phyloP scores from a whole-genome alignment of 2,113 vertebrate genomes.

The Indicator indicator region DNA sequence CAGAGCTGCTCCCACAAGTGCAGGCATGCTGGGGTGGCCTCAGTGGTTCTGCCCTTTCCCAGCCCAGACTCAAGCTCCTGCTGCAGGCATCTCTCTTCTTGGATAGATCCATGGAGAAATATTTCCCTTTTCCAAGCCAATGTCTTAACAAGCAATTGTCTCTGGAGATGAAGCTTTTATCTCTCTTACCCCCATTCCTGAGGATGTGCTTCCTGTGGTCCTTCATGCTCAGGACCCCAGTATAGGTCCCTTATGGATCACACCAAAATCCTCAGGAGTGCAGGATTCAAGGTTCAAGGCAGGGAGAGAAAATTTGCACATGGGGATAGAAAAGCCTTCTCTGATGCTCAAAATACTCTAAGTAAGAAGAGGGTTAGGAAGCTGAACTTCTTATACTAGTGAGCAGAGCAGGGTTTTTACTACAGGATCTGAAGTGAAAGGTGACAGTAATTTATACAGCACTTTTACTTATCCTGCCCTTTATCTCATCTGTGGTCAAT shows the following conservation, averaged over 20 bases:
- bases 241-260: neutral
- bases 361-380: neutral
- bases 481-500: constrained; percentile 67
- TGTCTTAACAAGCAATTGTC: neutral
- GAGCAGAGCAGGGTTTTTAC: neutral
- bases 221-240: neutral
- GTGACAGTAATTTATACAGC: constrained; percentile 62
- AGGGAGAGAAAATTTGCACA: neutral
- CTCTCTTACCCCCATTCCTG: neutral
- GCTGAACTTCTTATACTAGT: neutral
- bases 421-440: constrained; percentile 17
- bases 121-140: neutral
- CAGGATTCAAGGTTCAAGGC: neutral
- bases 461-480: constrained; percentile 65
- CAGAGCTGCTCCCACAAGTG: neutral
- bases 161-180: neutral
- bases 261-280: neutral
- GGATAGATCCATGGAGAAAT: neutral
- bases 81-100: neutral
- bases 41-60: rapidly evolving
- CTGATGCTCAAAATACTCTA: neutral
- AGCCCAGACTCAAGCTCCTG: neutral
- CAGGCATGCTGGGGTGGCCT: neutral
- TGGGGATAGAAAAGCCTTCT: neutral
- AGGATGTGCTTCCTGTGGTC: neutral